Base-by-base conservation (phyloP, 2,888 invertebrate genomes). In the Lasioglossum vierecki region DNA sequence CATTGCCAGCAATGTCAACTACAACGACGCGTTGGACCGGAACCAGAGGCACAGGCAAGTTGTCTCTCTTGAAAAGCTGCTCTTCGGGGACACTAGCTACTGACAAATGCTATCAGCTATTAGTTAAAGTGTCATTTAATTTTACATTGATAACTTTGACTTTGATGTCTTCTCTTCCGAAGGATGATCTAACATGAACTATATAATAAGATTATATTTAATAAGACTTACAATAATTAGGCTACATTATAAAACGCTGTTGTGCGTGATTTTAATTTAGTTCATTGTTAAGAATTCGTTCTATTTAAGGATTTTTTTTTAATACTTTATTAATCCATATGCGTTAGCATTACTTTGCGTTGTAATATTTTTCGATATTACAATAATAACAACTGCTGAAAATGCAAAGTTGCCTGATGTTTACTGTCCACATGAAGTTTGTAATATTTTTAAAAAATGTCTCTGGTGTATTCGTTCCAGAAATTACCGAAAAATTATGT, bases 21-120 rank as follows among this genome's bases (percentile, higher is more conserved):
- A 73, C 78, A 72, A 80, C 66, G n/a, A 70, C 41, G 77, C 87
- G 70, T 86, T 89, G 86, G 92, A 92, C 46, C 82, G 88, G 75
- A 85, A 91, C 83, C 92, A 90, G 82, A 89, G 91, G 87, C 92
- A 93, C 87, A 94, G 94, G 94, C 94, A 94, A 94, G 94, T 94
- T 74, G 90, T 93, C 81, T 92, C 92, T 81, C 93, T 95, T 79
- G 95, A 95, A 90, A 93, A 91, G 85, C 90, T 95, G 87, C 91
- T 95, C 84, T 94, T 95, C 83, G 94, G 94, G 66, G 94, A 95
- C 83, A 90, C 93, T 76, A 90, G 53, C 63, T 87, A 85, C 88
- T 94, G 93, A 94, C 93, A 82, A 80, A 88, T 15, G 60, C 35
- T 84, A 39, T 35, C 53, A 26, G 39, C 39, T 4, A n/a, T 70